Base-by-base conservation (phyloP, 1,140 invertebrate species). In the Drosophila pectinifera region DNA sequence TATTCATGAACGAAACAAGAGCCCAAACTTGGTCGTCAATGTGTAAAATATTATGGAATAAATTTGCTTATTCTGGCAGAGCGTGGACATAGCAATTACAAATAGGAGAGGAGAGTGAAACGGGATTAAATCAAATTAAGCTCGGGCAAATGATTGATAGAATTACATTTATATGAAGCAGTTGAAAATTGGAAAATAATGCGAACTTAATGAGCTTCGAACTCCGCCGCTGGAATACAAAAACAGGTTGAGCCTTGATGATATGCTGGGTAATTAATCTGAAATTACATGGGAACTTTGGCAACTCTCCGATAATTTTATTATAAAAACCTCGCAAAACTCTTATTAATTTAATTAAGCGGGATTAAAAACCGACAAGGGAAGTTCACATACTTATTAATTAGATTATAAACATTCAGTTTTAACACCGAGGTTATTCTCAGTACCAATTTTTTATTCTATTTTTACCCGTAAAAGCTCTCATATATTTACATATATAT, bases 1-100 rank as follows among this genome's bases (percentile, higher is more conserved):
- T 77, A 24, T 73, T 46, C 28, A 28, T 38, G 41, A 28, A 16
- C 48, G n/a, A 43, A 36, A 34, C 34, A 59, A 46, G 38, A 48
- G 34, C 7, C 11, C 5, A 68, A 56, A 56, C 49, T 22, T 53
- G 1, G 6, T 7, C 34, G 18, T 7, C 55, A 68, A 56, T 73
- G 56, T 26, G 18, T 46, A 28, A 57, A 59, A 51, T 56, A 39
- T 48, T 48, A 41, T 42, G 57, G 36, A 41, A 28, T 42, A 41
- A 70, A 70, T 70, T 72, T 31, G 34, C 51, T 58, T 24, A 28
- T 0, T 13, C 16, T 43, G 34, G 5, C 0, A 8, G n/a, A 31
- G 11, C 3, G 11, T 28, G 4, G 2, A 16, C 11, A 18, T 46
- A 46, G 6, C 14, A 8, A 14, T 6, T 14, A 6, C 3, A 2